Percentiles rank a stretch among this genome's conserved stretches.
Conservation (phyloP, 2,113 vertebrate species). For the Raja brachyura region DNA sequence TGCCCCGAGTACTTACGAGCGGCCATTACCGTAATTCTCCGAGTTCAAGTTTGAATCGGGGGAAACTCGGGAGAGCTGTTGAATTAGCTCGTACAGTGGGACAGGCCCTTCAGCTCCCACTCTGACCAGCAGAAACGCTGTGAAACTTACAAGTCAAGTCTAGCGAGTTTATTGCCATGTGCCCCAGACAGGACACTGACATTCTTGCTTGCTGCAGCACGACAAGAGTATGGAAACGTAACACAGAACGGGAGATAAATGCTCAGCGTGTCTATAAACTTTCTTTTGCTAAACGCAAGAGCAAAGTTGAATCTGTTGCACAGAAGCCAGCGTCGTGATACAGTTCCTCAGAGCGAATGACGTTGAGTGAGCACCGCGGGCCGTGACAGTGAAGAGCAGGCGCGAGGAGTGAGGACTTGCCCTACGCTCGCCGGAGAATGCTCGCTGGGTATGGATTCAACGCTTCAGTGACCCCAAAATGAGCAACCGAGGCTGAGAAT, state of each 20-base stretch:
- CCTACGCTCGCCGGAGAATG: background rate
- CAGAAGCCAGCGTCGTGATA: background rate
- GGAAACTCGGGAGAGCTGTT: too few relatives aligned
- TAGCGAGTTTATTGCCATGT: too few relatives aligned
- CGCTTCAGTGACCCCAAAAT: constrained; percentile 14
- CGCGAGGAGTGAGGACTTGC: background rate
- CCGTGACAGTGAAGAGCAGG: background rate
- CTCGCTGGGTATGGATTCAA: constrained; percentile 14
- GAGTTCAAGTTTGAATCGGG: too few relatives aligned
- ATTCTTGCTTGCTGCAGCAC: too few relatives aligned
- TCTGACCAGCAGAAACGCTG: background rate
- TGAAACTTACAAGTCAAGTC: background rate
- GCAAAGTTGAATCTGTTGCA: background rate
- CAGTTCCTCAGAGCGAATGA: background rate
- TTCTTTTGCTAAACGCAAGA: background rate
- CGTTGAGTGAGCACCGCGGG: background rate
- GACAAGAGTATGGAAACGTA: too few relatives aligned
- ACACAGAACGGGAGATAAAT: too few relatives aligned
- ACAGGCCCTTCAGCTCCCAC: background rate
- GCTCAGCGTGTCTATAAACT: too few relatives aligned
- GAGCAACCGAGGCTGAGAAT: background rate
- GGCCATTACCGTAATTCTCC: too few relatives aligned
- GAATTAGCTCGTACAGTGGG: too few relatives aligned
- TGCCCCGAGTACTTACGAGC: too few relatives aligned
- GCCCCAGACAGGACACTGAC: too few relatives aligned